Percentiles rank a stretch among this genome's conserved stretches.
Evolutionary conservation across 2,888 invertebrate genomes (phyloP).

Genomic region (Anoplius nigerrimus): DNA sequence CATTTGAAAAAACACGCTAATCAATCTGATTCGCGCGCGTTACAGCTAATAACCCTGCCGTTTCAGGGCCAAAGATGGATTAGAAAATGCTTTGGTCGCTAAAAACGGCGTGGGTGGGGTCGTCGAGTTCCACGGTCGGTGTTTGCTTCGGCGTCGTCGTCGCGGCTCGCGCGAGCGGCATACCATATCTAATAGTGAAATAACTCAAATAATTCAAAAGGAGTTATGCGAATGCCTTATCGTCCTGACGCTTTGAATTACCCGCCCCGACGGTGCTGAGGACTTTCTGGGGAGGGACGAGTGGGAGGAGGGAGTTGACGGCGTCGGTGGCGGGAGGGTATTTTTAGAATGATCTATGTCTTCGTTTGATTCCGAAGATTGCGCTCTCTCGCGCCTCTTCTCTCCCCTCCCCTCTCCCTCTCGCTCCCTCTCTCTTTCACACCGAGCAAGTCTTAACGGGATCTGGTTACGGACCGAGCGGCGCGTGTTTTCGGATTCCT

Average conservation of each 20-base stretch:
- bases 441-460: slow-evolving; percentile 59
- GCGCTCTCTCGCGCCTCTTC: slow-evolving; percentile 44
- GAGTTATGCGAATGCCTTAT: slow-evolving; percentile 71
- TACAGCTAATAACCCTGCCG: background rate
- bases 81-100: slow-evolving; percentile 33
- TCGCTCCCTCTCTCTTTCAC: slow-evolving; percentile 12
- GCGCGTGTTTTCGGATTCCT: slow-evolving; percentile 58
- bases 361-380: slow-evolving; percentile 72
- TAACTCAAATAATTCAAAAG: slow-evolving; percentile 72
- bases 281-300: slow-evolving; percentile 11
- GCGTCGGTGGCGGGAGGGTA: slow-evolving; percentile 49
- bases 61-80: slow-evolving; percentile 11
- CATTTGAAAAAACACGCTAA: too few species aligned
- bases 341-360: slow-evolving; percentile 71
- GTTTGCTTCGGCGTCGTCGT: slow-evolving; percentile 36
- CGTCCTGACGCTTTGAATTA: slow-evolving; percentile 69
- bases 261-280: slow-evolving; percentile 41
- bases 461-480: slow-evolving; percentile 62
- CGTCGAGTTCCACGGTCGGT: slow-evolving; percentile 2
- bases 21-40: too few species aligned
- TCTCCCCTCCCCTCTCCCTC: slow-evolving; percentile 6
- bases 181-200: slow-evolving; percentile 72
- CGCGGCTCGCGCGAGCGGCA: slow-evolving; percentile 51
- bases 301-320: background rate
- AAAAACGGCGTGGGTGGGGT: slow-evolving; percentile 3